Conservation (phyloP, 2,113 vertebrate species). For the Eubucco bourcierii region DNA sequence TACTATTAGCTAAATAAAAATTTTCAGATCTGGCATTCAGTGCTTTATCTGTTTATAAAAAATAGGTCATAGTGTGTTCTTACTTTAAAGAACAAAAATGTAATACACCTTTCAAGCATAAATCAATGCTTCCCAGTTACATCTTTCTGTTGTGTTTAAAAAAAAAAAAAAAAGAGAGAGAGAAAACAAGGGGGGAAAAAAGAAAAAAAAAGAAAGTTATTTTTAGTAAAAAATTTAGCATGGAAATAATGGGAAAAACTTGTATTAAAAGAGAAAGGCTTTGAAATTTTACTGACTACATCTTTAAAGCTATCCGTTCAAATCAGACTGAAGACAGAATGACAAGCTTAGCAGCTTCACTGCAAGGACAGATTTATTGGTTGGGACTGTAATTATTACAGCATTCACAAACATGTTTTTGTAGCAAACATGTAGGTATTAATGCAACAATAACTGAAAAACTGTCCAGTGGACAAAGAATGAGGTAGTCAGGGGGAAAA, state of each 20-base stretch:
- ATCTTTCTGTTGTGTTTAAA: background rate
- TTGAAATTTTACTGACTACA: background rate
- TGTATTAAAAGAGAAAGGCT: background rate
- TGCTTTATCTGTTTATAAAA: constrained; percentile 42
- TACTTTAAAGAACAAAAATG: constrained; percentile 24
- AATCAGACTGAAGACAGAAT: background rate
- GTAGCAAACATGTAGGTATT: background rate
- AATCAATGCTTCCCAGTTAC: background rate
- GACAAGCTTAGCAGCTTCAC: background rate
- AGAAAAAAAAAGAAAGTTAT: background rate
- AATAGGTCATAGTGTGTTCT: constrained; percentile 4
- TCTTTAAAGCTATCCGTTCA: background rate
- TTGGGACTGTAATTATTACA: background rate
- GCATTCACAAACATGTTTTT: background rate
- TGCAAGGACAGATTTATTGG: background rate
- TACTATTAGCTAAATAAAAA: constrained; percentile 23
- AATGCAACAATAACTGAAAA: background rate
- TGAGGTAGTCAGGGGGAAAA: background rate
- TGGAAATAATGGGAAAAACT: background rate
- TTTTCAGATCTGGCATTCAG: constrained; percentile 19
- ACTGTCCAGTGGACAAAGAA: background rate
- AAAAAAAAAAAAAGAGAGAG: no score
- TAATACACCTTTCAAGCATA: constrained; percentile 5
- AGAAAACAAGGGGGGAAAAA: no score
- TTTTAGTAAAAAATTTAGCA: background rate